phyloP scores from a whole-genome alignment of 2,888 invertebrate species.

The Synanthedon andrenaeformis region DNA sequence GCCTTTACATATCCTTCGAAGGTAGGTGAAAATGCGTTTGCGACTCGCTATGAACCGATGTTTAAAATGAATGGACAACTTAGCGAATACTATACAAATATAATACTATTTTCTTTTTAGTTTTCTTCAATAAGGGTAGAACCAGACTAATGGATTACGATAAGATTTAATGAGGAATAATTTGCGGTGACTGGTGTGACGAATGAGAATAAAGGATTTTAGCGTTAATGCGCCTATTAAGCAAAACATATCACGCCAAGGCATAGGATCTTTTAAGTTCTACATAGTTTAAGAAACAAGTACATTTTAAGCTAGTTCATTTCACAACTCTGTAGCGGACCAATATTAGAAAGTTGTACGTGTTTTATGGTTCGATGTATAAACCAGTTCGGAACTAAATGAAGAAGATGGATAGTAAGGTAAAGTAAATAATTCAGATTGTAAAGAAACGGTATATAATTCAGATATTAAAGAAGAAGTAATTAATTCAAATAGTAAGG shows the following conservation, averaged over 20 bases:
- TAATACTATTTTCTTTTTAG: not conserved
- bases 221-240: conserved; percentile 62
- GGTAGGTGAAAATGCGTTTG: conserved; percentile 15
- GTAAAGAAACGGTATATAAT: not conserved
- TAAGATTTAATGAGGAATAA: not conserved
- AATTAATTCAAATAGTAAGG: too few relatives aligned
- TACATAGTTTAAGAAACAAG: conserved; percentile 53
- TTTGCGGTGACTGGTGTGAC: not conserved
- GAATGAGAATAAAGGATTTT: conserved; percentile 24
- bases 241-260: conserved; percentile 70
- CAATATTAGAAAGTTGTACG: conserved; percentile 71
- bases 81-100: too few relatives aligned
- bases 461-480: not conserved
- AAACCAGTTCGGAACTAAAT: conserved; percentile 3
- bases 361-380: conserved; percentile 44
- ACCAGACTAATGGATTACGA: not conserved
- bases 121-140: not conserved
- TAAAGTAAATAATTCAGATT: too few relatives aligned
- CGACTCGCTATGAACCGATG: not conserved
- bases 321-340: conserved; percentile 68
- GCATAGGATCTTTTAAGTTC: conserved; percentile 60
- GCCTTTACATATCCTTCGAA: conserved; percentile 53
- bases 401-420: not conserved
- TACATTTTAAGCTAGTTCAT: conserved; percentile 57
- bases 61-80: not conserved